Conservation (phyloP, 2,797 vertebrate genomes). For the Distichodus sexfasciatus region DNA sequence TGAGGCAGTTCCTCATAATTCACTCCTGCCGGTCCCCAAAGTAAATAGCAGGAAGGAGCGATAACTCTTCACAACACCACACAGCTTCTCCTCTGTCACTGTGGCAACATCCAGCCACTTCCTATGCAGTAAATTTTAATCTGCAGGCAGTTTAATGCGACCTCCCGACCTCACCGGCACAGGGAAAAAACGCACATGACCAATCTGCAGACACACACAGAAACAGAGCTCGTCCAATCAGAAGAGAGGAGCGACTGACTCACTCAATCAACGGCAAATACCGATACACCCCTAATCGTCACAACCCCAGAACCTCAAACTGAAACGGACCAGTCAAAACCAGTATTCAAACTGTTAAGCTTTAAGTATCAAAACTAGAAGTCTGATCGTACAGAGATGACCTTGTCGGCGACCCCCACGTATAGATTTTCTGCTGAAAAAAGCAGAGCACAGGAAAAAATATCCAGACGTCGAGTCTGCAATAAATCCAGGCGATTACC, state of each 20-base stretch:
- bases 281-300: no score
- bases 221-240: not conserved
- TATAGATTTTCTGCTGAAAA: constrained; percentile 19
- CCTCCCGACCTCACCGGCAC: not conserved
- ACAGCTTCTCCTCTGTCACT: constrained; percentile 65
- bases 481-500: not conserved
- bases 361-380: constrained; percentile 5
- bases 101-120: constrained; percentile 62
- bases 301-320: no score
- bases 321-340: no score
- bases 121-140: constrained; percentile 46
- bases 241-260: not conserved
- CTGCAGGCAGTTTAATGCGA: constrained; percentile 34
- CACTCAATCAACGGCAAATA: not conserved
- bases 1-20: constrained; percentile 57
- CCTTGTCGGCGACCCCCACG: constrained; percentile 6
- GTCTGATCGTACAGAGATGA: not conserved
- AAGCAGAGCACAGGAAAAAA: not conserved
- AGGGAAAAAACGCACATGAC: not conserved
- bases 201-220: not conserved
- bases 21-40: constrained; percentile 50
- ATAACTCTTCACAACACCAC: constrained; percentile 72
- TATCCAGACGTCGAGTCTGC: constrained; percentile 1
- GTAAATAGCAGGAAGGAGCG: constrained; percentile 71
- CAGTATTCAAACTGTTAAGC: not conserved